Evolutionary conservation across 2,797 vertebrate genomes (phyloP).

Genomic region (Onychomys leucogaster): DNA sequence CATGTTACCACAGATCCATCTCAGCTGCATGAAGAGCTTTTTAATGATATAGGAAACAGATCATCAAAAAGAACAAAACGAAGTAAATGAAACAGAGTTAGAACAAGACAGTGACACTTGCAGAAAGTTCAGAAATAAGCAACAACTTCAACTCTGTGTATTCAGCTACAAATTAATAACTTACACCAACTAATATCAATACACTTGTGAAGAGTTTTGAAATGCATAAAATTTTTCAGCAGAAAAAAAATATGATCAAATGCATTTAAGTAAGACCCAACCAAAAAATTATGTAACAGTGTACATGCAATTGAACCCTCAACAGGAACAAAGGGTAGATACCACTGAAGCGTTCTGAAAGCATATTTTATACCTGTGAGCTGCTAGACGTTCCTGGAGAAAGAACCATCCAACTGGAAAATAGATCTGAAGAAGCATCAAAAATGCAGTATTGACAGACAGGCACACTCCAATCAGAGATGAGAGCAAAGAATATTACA

Average conservation of each 20-base stretch:
- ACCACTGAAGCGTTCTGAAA: conserved; percentile 41
- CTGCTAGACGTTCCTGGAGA: neutral
- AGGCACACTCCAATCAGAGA: conserved; percentile 63
- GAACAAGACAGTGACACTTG: neutral
- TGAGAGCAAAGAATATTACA: conserved; percentile 44
- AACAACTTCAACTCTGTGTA: neutral
- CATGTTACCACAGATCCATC: neutral
- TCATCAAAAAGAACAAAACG: conserved; percentile 18
- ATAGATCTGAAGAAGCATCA: conserved; percentile 56
- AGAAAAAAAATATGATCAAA: neutral
- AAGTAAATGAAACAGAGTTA: neutral
- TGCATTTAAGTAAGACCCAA: conserved; percentile 1
- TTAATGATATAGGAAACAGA: neutral
- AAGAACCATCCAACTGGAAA: conserved; percentile 61
- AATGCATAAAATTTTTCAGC: neutral
- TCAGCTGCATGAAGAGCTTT: neutral
- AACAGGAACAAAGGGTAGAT: neutral
- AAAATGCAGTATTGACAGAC: conserved; percentile 53
- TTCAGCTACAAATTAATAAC: conserved; percentile 12
- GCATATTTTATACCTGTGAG: conserved; percentile 53
- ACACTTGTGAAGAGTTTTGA: neutral
- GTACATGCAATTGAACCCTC: neutral
- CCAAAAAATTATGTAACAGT: conserved; percentile 36
- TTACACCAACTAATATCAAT: neutral
- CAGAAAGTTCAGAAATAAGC: neutral